Conservation (phyloP, 1,140 invertebrate species). For the Drosophila paulistorum region DNA sequence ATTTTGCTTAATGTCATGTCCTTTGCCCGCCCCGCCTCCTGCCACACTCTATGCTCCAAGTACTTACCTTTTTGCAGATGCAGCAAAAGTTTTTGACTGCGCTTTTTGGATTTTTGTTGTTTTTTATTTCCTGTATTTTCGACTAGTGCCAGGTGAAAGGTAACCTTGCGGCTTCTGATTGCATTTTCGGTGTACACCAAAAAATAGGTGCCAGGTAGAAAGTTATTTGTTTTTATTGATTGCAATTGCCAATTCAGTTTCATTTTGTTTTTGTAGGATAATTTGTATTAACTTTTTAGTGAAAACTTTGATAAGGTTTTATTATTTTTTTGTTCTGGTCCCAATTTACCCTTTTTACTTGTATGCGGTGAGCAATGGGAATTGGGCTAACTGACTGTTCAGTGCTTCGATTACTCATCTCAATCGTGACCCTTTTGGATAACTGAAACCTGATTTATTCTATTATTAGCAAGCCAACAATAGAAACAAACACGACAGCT, state of each 20-base stretch:
- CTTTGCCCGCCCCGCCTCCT: constrained; percentile 1
- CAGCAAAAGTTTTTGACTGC: constrained; percentile 30
- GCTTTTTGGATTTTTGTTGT: constrained; percentile 18
- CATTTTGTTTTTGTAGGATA: constrained; percentile 41
- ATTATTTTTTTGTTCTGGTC: background rate
- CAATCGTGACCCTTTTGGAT: background rate
- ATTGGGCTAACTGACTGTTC: constrained; percentile 33
- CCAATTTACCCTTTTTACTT: background rate
- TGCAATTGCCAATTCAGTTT: constrained; percentile 39
- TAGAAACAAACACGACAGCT: background rate
- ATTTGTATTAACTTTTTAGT: constrained; percentile 28
- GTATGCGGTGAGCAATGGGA: constrained; percentile 15
- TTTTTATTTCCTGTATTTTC: background rate
- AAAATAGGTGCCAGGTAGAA: constrained; percentile 45
- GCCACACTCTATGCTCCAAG: background rate
- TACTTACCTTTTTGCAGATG: constrained; percentile 17
- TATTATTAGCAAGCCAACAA: constrained; percentile 4
- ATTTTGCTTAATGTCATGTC: constrained; percentile 53
- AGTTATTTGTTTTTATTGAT: constrained; percentile 62
- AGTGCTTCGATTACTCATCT: constrained; percentile 15
- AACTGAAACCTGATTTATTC: constrained; percentile 4
- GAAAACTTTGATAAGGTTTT: constrained; percentile 43
- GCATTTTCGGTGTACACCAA: constrained; percentile 15
- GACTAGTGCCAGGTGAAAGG: constrained; percentile 40
- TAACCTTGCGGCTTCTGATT: constrained; percentile 55